Conservation (phyloP, 1,140 invertebrate genomes). For the Bombus terrestris region DNA sequence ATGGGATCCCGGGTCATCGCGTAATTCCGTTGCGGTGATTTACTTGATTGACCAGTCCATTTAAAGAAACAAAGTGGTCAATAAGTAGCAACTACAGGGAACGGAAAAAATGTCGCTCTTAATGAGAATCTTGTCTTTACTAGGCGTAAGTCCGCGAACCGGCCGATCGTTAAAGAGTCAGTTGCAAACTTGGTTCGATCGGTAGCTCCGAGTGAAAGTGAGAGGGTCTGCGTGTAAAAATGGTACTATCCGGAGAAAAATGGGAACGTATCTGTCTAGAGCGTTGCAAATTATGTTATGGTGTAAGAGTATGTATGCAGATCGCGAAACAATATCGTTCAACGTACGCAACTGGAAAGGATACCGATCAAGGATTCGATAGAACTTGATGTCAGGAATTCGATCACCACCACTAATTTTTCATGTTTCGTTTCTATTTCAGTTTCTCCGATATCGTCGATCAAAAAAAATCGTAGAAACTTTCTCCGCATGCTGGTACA, state of each 20-base stretch:
- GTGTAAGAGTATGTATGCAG: constrained; percentile 38
- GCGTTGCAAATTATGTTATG: constrained; percentile 29
- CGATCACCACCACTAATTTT: constrained; percentile 13
- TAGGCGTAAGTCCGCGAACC: constrained; percentile 11
- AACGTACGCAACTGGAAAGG: constrained; percentile 32
- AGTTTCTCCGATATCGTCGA: constrained; percentile 36
- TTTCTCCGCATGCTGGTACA: constrained; percentile 21
- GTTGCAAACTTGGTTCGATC: constrained; percentile 43
- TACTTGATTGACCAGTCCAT: constrained; percentile 27
- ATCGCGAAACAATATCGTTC: constrained; percentile 45
- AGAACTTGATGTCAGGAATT: constrained; percentile 1
- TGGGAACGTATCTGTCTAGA: constrained; percentile 59
- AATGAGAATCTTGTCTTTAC: constrained; percentile 47
- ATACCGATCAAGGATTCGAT: neutral
- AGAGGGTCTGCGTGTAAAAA: constrained; percentile 71
- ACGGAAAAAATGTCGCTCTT: constrained; percentile 27
- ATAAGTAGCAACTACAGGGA: neutral
- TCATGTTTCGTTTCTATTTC: constrained; percentile 2
- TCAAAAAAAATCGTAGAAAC: constrained; percentile 40
- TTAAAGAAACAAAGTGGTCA: constrained; percentile 36
- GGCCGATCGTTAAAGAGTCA: constrained; percentile 23
- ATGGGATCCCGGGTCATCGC: constrained; percentile 7
- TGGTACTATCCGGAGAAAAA: constrained; percentile 33
- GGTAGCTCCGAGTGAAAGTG: constrained; percentile 74
- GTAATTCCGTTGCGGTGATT: neutral